Evolutionary conservation across 2,888 invertebrate genomes (phyloP).

Genomic region (Oscheius sp.): DNA sequence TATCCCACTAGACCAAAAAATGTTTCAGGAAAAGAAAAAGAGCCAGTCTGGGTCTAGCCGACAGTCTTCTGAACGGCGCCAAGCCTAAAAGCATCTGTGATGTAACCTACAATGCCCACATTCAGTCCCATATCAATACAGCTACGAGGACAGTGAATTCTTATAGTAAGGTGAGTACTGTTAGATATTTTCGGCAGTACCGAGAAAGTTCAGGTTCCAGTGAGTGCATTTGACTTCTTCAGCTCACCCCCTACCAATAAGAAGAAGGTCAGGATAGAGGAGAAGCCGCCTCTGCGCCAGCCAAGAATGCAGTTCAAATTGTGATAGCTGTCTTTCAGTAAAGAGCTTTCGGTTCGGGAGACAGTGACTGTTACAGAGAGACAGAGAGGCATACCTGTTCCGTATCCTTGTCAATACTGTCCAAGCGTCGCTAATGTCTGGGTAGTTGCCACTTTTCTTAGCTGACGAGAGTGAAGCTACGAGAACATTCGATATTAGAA

Average conservation of each 20-base stretch:
- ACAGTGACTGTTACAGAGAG: no score
- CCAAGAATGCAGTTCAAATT: constrained; percentile 34
- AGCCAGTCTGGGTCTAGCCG: constrained; percentile 20
- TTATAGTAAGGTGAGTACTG: constrained; percentile 8
- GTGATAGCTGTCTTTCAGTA: constrained; percentile 17
- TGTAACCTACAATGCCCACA: constrained; percentile 34
- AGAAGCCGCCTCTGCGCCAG: constrained; percentile 32
- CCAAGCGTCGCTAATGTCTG: no score
- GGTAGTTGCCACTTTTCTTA: no score
- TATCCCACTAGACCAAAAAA: neutral
- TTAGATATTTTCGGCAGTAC: neutral
- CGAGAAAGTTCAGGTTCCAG: constrained; percentile 6
- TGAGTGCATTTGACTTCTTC: constrained; percentile 15
- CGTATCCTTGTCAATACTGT: no score
- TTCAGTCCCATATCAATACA: constrained; percentile 39
- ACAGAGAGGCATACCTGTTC: no score
- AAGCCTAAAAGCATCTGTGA: constrained; percentile 39
- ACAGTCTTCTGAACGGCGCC: neutral
- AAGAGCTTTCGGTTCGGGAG: neutral
- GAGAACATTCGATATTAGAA: no score
- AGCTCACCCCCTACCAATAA: constrained; percentile 11
- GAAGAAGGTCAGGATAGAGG: constrained; percentile 17
- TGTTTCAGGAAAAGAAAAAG: constrained; percentile 21
- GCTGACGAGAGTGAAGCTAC: no score
- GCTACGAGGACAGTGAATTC: constrained; percentile 8